phyloP scores from a whole-genome alignment of 2,888 invertebrate genomes.

The Agonopterix arenella region DNA sequence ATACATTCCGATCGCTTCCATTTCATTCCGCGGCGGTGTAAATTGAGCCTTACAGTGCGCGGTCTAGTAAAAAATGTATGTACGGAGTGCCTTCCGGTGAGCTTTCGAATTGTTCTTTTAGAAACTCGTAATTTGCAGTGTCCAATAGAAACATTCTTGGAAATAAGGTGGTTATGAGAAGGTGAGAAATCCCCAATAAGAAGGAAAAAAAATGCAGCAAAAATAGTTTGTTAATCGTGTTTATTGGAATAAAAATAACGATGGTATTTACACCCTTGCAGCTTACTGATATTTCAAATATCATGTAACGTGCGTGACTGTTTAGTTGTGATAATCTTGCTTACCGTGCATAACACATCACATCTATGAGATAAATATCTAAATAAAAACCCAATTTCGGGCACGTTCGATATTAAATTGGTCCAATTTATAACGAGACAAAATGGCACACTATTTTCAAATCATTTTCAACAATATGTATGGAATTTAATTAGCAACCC shows the following conservation, averaged over 20 bases:
- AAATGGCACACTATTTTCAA: slow-evolving; percentile 14
- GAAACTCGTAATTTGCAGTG: too few species aligned
- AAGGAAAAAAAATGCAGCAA: background rate
- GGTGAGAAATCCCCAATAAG: too few species aligned
- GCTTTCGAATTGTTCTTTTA: too few species aligned
- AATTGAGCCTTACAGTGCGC: too few species aligned
- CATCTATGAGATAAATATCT: background rate
- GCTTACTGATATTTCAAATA: slow-evolving; percentile 3
- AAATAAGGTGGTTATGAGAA: background rate
- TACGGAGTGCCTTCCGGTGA: too few species aligned
- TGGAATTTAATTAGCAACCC: too few species aligned
- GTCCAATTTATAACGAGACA: slow-evolving; percentile 2
- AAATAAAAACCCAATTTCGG: background rate
- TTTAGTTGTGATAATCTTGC: background rate
- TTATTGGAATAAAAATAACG: slow-evolving; percentile 25
- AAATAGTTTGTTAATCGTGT: slow-evolving; percentile 14
- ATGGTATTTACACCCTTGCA: slow-evolving; percentile 29
- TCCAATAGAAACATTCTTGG: too few species aligned
- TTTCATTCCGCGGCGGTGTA: too few species aligned
- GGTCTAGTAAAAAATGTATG: too few species aligned
- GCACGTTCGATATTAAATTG: too few species aligned
- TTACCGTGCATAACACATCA: background rate
- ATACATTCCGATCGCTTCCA: too few species aligned
- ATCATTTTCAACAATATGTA: slow-evolving; percentile 1
- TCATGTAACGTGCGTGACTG: too few species aligned